Percentiles rank a stretch among this genome's conserved stretches.
Conservation (phyloP, 2,113 vertebrate genomes). For the Colistium nudipinnis region DNA sequence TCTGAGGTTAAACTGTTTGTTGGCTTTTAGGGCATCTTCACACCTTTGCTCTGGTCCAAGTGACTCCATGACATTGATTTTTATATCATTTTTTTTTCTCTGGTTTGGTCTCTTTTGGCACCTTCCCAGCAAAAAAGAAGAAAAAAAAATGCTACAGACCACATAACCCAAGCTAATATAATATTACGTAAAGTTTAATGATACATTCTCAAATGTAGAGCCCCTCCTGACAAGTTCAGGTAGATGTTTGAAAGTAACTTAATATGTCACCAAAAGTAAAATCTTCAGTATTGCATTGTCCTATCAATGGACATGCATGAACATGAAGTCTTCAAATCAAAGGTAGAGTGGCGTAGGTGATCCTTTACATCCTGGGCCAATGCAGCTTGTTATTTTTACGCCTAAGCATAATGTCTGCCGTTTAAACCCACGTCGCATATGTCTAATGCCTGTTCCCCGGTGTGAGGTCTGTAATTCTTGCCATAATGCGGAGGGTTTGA, state of each 20-base stretch:
- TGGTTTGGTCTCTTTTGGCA: not conserved
- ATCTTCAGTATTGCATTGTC: not conserved
- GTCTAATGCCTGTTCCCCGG: slow-evolving; percentile 5
- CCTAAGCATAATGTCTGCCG: slow-evolving; percentile 13
- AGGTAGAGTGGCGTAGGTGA: slow-evolving; percentile 22
- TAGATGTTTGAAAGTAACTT: too few species aligned
- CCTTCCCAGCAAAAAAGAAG: not conserved
- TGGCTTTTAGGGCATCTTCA: slow-evolving; percentile 3
- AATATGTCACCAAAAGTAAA: not conserved
- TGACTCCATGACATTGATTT: not conserved
- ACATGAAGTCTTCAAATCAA: slow-evolving; percentile 8
- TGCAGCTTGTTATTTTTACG: slow-evolving; percentile 20
- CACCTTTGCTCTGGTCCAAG: not conserved
- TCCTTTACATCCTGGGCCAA: slow-evolving; percentile 13
- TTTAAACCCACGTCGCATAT: slow-evolving; percentile 50
- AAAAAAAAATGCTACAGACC: not conserved
- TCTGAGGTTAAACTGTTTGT: slow-evolving; percentile 32
- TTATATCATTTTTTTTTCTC: not conserved
- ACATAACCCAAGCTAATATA: too few species aligned
- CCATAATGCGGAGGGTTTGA: not conserved
- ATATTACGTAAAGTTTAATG: too few species aligned
- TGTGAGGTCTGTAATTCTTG: not conserved
- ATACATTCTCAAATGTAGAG: too few species aligned
- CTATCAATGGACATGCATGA: slow-evolving; percentile 5
- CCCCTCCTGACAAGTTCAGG: too few species aligned